phyloP scores from a whole-genome alignment of 2,888 invertebrate genomes.

The Diadegma fenestrale region DNA sequence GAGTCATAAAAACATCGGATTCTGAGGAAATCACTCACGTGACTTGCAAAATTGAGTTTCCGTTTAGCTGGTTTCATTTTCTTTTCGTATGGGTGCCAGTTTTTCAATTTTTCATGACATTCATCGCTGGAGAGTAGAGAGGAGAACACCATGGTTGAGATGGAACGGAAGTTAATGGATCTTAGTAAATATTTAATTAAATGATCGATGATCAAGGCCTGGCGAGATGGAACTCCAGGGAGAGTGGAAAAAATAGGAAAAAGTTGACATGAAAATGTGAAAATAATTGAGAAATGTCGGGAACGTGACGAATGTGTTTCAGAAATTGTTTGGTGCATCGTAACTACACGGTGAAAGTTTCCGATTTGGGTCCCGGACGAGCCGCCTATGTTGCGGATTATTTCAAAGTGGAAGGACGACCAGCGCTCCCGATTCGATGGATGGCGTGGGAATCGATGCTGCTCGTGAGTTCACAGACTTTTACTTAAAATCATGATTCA shows the following conservation, averaged over 20 bases:
- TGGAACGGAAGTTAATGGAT: constrained; percentile 46
- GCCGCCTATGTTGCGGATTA: constrained; percentile 91
- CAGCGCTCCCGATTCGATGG: constrained; percentile 92
- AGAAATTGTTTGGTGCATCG: constrained; percentile 94
- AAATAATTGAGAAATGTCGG: constrained; percentile 8
- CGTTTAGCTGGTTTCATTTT: background rate
- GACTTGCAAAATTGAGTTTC: background rate
- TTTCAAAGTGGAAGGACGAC: constrained; percentile 90
- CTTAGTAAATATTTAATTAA: constrained; percentile 57
- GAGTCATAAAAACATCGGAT: too few species aligned
- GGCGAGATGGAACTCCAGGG: constrained; percentile 9
- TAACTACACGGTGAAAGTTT: constrained; percentile 90
- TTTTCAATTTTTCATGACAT: background rate
- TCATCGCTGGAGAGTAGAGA: background rate
- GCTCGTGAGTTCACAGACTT: constrained; percentile 86
- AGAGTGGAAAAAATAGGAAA: constrained; percentile 3
- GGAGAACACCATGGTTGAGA: background rate
- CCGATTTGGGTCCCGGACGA: constrained; percentile 91
- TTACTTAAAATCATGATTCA: constrained; percentile 27
- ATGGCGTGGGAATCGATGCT: constrained; percentile 95
- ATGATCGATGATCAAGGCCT: constrained; percentile 53
- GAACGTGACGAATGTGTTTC: constrained; percentile 72
- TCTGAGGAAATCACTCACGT: background rate
- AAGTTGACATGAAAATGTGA: constrained; percentile 52
- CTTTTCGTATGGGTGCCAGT: background rate